Conservation (phyloP, 2,888 invertebrate species). For the Eurytoma adleriae region DNA sequence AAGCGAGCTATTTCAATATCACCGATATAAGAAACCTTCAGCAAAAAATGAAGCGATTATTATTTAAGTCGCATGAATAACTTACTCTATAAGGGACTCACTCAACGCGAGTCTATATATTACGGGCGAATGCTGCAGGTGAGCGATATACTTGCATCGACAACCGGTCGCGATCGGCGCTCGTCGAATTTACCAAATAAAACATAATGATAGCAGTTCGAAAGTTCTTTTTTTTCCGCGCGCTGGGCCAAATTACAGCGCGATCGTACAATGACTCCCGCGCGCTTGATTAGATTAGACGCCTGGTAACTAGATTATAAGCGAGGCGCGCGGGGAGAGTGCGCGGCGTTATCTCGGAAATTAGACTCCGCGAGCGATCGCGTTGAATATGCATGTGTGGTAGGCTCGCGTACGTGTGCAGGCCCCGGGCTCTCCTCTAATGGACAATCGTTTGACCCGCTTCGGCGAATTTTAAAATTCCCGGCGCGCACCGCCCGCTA, state of each 20-base stretch:
- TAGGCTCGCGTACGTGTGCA: background rate
- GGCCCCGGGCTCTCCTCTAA: constrained; percentile 10
- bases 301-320: constrained; percentile 75
- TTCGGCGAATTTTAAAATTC: constrained; percentile 43
- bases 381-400: constrained; percentile 61
- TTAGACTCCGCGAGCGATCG: constrained; percentile 68
- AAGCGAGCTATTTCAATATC: no score
- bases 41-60: no score
- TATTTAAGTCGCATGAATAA: no score
- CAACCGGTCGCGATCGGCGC: no score
- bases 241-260: constrained; percentile 7
- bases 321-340: constrained; percentile 15
- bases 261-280: constrained; percentile 56
- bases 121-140: no score
- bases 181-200: constrained; percentile 27
- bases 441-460: constrained; percentile 36
- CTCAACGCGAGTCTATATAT: no score
- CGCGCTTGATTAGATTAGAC: constrained; percentile 74
- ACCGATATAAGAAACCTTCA: no score
- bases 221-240: constrained; percentile 20
- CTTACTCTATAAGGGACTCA: no score
- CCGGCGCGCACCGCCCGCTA: background rate
- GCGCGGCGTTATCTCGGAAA: constrained; percentile 72
- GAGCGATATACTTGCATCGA: no score
- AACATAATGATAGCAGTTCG: constrained; percentile 45